A percentile compares a stretch with the other conserved stretches of the same genome.
phyloP scores from a whole-genome alignment of 2,888 invertebrate genomes.

The Serripes groenlandicus region DNA sequence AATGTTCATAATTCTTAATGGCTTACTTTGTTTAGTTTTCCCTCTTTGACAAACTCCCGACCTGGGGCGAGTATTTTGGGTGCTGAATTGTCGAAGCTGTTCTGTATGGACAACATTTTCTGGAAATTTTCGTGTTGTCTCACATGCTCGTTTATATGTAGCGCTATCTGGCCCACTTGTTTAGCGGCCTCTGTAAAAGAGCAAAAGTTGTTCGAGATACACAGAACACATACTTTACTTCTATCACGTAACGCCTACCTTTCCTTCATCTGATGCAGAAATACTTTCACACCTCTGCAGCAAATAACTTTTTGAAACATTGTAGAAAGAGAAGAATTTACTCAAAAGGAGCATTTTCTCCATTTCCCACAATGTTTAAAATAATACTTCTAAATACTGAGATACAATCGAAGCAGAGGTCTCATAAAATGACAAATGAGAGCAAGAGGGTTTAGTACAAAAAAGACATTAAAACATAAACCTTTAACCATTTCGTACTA shows the following conservation, averaged over 20 bases:
- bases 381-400: no score
- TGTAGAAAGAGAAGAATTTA: not conserved
- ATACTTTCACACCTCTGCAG: not conserved
- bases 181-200: constrained; percentile 90
- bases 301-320: not conserved
- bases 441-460: no score
- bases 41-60: constrained; percentile 90
- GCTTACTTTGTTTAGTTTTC: constrained; percentile 84
- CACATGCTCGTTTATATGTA: constrained; percentile 90
- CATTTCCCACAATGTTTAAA: not conserved
- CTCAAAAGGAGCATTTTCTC: not conserved
- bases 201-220: not conserved
- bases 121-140: constrained; percentile 92
- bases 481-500: no score
- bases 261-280: not conserved
- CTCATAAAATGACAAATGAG: no score
- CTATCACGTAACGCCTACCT: not conserved
- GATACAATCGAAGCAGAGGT: no score
- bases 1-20: no score
- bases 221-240: not conserved
- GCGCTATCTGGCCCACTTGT: constrained; percentile 90
- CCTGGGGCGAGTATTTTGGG: constrained; percentile 91
- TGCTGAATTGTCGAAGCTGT: constrained; percentile 89
- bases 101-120: constrained; percentile 90
- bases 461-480: no score